Evolutionary conservation across 2,888 invertebrate genomes (phyloP), one percentile per base, ranked within the genome.

Genomic region (Antheraea yamamai): DNA sequence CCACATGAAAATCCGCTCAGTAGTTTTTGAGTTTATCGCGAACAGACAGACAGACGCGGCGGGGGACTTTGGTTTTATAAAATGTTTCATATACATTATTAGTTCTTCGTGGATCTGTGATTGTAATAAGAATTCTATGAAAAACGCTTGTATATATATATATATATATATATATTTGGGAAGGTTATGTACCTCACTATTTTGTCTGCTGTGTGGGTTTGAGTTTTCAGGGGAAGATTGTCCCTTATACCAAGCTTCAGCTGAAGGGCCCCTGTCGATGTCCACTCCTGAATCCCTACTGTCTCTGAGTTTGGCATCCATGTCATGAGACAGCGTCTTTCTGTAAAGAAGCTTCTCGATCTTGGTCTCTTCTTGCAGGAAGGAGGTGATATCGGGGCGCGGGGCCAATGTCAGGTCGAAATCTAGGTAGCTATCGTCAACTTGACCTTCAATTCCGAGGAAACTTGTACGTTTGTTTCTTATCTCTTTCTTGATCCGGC

Each of bases 381-480:
- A 96, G 51, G 96, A 96, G 20, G 96, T 97, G 95, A 98, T 97
- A 87, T 98, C 97, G 10, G 97, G 97, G 26, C 97, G 96, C 74
- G 97, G 97, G 12, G 96, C 96, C 68, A 97, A 91, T 2, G 95
- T 96, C 64, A 97, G 89, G 86, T 97, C 97, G 70, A 96, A 96
- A 85, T 97, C 97, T 73, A 96, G 92, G 80, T 97, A 97, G 81
- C 95, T 95, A 84, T 97, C 96, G 81, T 96, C 96, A 23, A 95
- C 95, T 83, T 96, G 95, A 74, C 97, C 97, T 83, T 98, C 97
- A 85, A 98, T 96, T 72, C 98, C 98, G 68, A 98, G 95, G 89
- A 98, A 98, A 87, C 97, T 98, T 58, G 97, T 97, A 72, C 98
- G 96, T 85, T 98, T 97, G 85, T 97, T 97, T 16, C 97, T 96